Conservation (phyloP, 2,797 vertebrate genomes). For the Pyrocephalus nanus region DNA sequence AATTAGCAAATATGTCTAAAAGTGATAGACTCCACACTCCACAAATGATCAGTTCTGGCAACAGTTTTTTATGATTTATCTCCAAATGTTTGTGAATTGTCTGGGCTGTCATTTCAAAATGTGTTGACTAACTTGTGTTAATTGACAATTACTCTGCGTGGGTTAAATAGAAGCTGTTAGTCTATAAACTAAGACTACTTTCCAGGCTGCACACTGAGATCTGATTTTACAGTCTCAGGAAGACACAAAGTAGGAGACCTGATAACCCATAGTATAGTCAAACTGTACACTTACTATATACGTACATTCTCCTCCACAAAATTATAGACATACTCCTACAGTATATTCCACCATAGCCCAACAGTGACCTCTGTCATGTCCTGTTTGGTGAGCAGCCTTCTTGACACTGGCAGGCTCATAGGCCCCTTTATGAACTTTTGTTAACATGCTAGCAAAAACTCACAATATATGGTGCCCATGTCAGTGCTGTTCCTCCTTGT, state of each 20-base stretch:
- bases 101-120: constrained; percentile 46
- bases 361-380: neutral
- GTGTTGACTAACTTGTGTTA: constrained; percentile 18
- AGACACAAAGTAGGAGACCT: neutral
- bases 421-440: neutral
- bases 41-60: constrained; percentile 53
- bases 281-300: neutral
- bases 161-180: constrained; percentile 37
- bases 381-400: neutral
- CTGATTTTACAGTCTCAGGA: neutral
- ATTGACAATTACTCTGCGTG: neutral
- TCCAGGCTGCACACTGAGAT: neutral
- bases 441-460: constrained; percentile 38
- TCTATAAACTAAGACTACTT: neutral
- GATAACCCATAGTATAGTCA: neutral
- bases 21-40: constrained; percentile 37
- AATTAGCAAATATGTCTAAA: constrained; percentile 50
- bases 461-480: constrained; percentile 84
- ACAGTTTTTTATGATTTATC: neutral
- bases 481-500: constrained; percentile 87
- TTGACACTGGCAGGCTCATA: neutral
- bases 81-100: constrained; percentile 49
- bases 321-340: neutral
- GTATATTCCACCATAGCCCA: neutral
- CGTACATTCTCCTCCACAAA: neutral